A percentile compares a stretch with the other conserved stretches of the same genome.
Conservation (phyloP, 2,113 vertebrate species). For the Mustela lutreola region DNA sequence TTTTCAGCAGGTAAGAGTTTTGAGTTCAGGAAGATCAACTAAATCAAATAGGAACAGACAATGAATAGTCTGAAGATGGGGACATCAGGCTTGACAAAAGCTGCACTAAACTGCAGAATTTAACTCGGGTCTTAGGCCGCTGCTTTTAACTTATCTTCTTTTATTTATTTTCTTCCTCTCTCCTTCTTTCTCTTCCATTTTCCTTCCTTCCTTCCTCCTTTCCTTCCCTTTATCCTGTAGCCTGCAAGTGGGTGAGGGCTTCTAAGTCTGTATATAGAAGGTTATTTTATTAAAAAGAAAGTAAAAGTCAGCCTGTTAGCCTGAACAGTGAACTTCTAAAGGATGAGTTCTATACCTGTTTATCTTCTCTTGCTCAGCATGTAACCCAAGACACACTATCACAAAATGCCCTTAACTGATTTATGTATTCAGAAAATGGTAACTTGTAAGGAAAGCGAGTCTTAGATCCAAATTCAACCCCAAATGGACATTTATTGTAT, state of each 20-base stretch:
- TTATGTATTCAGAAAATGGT: neutral
- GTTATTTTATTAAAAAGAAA: neutral
- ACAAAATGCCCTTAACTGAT: neutral
- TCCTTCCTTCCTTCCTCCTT: too few relatives aligned
- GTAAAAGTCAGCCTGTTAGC: neutral
- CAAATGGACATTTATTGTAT: neutral
- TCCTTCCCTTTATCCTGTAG: neutral
- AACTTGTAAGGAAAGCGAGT: neutral
- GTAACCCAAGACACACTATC: neutral
- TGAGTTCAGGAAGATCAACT: neutral
- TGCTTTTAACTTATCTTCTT: neutral
- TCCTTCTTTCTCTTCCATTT: fast-evolving
- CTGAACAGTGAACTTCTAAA: neutral
- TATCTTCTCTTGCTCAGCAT: neutral
- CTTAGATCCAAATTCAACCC: neutral
- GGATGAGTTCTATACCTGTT: neutral
- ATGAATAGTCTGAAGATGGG: neutral
- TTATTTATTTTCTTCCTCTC: fast-evolving
- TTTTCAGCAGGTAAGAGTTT: neutral
- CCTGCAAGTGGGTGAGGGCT: neutral
- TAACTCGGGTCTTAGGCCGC: neutral
- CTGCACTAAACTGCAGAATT: neutral
- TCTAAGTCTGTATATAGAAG: neutral
- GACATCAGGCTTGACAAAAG: neutral
- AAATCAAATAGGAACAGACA: neutral